Conservation (phyloP, 2,888 invertebrate species). For the Sesia apiformis region DNA sequence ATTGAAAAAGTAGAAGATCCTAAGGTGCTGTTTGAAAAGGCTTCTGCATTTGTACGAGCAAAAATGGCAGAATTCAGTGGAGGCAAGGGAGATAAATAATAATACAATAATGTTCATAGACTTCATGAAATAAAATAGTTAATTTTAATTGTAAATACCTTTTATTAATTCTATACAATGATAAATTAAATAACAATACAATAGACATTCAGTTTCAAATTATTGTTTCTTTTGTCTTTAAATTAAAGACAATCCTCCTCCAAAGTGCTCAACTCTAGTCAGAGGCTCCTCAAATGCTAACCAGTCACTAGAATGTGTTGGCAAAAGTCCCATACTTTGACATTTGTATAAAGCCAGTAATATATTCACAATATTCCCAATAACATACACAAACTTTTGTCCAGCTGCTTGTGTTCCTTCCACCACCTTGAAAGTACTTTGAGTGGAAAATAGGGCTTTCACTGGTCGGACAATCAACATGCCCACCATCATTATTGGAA, state of each 20-base stretch:
- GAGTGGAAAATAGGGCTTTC: conserved; percentile 94
- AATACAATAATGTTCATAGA: conserved; percentile 12
- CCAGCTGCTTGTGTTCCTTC: conserved; percentile 92
- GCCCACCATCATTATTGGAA: conserved; percentile 99
- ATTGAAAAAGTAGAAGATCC: conserved; percentile 92
- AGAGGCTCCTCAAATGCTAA: conserved; percentile 96
- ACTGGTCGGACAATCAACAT: conserved; percentile 98
- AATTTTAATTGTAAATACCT: conserved; percentile 49
- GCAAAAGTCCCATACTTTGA: conserved; percentile 97
- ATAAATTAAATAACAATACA: conserved; percentile 35
- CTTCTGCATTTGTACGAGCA: conserved; percentile 80
- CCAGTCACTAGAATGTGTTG: conserved; percentile 99
- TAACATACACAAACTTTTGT: conserved; percentile 93
- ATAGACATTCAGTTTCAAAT: conserved; percentile 6
- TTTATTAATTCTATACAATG: conserved; percentile 45
- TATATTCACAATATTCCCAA: conserved; percentile 95
- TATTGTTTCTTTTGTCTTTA: conserved; percentile 33
- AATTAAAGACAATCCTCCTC: conserved; percentile 83
- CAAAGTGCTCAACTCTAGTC: conserved; percentile 87
- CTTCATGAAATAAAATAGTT: conserved; percentile 18
- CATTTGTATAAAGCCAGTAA: conserved; percentile 96
- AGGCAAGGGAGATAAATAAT: conserved; percentile 41
- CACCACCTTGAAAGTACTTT: conserved; percentile 93
- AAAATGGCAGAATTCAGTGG: conserved; percentile 60
- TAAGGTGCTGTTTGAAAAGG: conserved; percentile 78